phyloP scores from a whole-genome alignment of 2,888 invertebrate species.

The Drosophila ochracea region DNA sequence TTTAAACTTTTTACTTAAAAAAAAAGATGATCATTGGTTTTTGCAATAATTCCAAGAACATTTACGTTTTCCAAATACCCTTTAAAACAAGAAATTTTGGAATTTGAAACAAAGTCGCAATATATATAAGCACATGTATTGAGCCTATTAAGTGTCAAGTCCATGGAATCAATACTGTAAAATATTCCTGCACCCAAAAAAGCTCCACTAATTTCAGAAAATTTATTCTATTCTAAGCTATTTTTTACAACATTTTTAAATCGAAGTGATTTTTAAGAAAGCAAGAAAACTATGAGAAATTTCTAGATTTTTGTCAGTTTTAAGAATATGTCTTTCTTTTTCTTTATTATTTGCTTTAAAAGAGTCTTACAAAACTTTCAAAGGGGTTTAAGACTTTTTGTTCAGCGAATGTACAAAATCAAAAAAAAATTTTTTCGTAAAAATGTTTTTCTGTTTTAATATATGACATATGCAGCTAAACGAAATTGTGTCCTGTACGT shows the following conservation, averaged over 20 bases:
- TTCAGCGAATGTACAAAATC: not conserved
- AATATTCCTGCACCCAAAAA: not conserved
- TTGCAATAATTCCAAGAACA: not conserved
- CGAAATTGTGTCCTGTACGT: not conserved
- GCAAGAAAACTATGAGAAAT: too few species aligned
- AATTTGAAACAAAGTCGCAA: not conserved
- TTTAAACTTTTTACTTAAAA: not conserved
- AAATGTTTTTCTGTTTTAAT: not conserved
- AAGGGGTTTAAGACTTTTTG: not conserved
- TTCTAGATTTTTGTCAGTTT: not conserved
- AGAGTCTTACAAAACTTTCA: not conserved
- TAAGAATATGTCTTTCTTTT: not conserved
- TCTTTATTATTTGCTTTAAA: not conserved
- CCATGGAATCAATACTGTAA: not conserved
- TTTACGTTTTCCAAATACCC: not conserved
- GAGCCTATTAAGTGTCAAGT: not conserved
- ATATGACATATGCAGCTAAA: not conserved
- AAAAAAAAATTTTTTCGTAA: not conserved
- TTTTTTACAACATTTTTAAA: not conserved
- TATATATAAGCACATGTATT: not conserved
- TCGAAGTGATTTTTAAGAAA: not conserved
- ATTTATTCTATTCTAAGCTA: not conserved
- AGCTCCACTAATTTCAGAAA: not conserved
- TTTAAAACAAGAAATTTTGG: not conserved
- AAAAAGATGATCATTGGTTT: not conserved